Evolutionary conservation across 2,888 invertebrate genomes (phyloP).

Genomic region (Agrenia bidenticulata): DNA sequence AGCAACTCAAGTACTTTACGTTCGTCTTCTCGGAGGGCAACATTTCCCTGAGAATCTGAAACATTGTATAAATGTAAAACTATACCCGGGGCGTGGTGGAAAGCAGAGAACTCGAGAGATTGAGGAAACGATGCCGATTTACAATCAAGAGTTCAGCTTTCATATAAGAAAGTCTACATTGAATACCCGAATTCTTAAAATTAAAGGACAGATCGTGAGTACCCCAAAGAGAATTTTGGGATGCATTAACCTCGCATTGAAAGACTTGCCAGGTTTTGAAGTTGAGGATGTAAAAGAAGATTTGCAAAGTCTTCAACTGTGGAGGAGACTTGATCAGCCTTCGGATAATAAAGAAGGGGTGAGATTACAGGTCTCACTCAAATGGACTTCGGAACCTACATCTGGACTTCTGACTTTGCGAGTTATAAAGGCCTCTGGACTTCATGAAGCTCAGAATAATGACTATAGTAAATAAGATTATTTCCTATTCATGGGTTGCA

Average conservation of each 20-base stretch:
- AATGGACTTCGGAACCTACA: conserved; percentile 45
- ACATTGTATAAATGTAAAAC: conserved; percentile 47
- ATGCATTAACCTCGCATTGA: conserved; percentile 48
- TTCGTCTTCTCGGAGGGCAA: conserved; percentile 45
- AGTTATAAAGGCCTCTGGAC: conserved; percentile 50
- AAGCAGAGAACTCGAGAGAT: conserved; percentile 49
- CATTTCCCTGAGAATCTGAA: conserved; percentile 43
- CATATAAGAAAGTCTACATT: conserved; percentile 46
- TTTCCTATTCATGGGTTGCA: background rate
- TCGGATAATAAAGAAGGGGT: conserved; percentile 46
- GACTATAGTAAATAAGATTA: conserved; percentile 45
- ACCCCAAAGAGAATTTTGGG: conserved; percentile 46
- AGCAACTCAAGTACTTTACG: conserved; percentile 43
- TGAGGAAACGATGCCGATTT: conserved; percentile 41
- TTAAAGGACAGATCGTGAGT: conserved; percentile 42
- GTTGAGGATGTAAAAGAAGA: conserved; percentile 34
- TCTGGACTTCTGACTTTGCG: conserved; percentile 50
- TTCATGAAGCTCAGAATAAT: conserved; percentile 46
- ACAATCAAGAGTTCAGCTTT: conserved; percentile 51
- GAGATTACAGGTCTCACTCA: conserved; percentile 44
- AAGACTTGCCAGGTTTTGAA: conserved; percentile 45
- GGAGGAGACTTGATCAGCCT: conserved; percentile 47
- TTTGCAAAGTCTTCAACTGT: conserved; percentile 44
- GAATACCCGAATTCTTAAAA: conserved; percentile 48
- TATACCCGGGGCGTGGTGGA: conserved; percentile 47